A percentile compares a stretch with the other conserved stretches of the same genome.
These are phyloP conservation scores for Sclerodermus sp. DNA, from an alignment of 2,888 invertebrate genomes.

Conservation along the genomic window DNA sequence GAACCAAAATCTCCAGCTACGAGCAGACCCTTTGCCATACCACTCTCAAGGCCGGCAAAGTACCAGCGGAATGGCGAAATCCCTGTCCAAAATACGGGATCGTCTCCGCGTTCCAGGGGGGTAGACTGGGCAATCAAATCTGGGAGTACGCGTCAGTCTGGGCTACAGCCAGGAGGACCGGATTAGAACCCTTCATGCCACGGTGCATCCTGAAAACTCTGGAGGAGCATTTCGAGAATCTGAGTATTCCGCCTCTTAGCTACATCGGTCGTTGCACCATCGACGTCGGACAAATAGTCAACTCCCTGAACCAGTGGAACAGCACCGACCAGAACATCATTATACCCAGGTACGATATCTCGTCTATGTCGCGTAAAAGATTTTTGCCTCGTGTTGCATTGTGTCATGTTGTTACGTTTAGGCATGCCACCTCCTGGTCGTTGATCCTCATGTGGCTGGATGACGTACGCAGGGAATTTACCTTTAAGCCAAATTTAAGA, in stretches of 20 bases:
- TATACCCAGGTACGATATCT: constrained; percentile 60
- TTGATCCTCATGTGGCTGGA: constrained; percentile 62
- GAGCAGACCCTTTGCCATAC: constrained; percentile 62
- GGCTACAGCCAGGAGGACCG: constrained; percentile 53
- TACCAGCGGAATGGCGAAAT: constrained; percentile 49
- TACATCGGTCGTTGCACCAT: constrained; percentile 62
- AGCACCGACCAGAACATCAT: constrained; percentile 63
- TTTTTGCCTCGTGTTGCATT: neutral
- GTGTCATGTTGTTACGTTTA: constrained; percentile 16
- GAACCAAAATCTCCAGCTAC: constrained; percentile 59
- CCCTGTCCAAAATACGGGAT: constrained; percentile 50
- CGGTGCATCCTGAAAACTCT: constrained; percentile 59
- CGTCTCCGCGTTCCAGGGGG: constrained; percentile 51
- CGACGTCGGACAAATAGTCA: constrained; percentile 58
- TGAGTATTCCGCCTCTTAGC: constrained; percentile 62
- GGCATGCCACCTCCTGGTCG: constrained; percentile 61
- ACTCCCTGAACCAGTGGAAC: constrained; percentile 61
- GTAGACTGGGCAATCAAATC: constrained; percentile 54
- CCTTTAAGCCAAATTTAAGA: constrained; percentile 59
- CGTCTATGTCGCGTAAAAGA: no score
- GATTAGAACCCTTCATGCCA: constrained; percentile 52
- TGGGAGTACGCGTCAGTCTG: constrained; percentile 56
- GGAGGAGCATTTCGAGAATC: constrained; percentile 61
- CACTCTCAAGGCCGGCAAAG: constrained; percentile 52
- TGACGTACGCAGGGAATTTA: constrained; percentile 63